Evolutionary conservation across 2,113 vertebrate species (phyloP).

Genomic region (Prunella fulvescens): DNA sequence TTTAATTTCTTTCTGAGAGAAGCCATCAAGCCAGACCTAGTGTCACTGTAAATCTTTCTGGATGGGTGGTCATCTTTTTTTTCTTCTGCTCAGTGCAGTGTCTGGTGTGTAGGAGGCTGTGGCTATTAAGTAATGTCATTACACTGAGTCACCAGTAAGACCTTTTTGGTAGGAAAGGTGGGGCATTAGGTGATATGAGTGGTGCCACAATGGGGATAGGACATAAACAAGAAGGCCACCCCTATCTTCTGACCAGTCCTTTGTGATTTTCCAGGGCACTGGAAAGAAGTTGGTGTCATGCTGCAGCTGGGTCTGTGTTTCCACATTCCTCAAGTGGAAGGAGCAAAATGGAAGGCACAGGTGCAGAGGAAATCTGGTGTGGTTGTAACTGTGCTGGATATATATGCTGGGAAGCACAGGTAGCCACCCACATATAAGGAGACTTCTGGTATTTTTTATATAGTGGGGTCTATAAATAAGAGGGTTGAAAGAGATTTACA

Average conservation of each 20-base stretch:
- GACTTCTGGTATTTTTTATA: background rate
- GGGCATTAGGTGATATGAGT: background rate
- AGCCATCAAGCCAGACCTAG: background rate
- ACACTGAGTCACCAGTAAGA: too few relatives aligned
- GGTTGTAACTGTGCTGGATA: background rate
- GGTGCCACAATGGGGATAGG: background rate
- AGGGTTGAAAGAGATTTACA: background rate
- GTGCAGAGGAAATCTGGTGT: background rate
- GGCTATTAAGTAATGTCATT: background rate
- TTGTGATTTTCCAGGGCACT: background rate
- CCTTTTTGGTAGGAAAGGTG: rapidly evolving
- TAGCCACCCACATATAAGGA: background rate
- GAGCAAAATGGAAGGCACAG: background rate
- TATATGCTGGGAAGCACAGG: rapidly evolving
- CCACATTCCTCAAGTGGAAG: background rate
- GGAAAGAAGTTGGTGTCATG: background rate
- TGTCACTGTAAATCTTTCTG: background rate
- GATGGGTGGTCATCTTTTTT: background rate
- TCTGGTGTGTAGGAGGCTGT: background rate
- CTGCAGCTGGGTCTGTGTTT: background rate
- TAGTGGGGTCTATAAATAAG: background rate
- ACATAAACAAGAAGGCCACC: background rate
- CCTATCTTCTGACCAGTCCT: background rate
- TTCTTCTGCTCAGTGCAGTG: background rate
- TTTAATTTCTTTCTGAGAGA: background rate